Percentiles rank a stretch among this genome's conserved stretches.
These are phyloP conservation scores for Macrostomum lignano DNA, from an alignment of 1,140 invertebrate species.

Conservation along the genomic window DNA sequence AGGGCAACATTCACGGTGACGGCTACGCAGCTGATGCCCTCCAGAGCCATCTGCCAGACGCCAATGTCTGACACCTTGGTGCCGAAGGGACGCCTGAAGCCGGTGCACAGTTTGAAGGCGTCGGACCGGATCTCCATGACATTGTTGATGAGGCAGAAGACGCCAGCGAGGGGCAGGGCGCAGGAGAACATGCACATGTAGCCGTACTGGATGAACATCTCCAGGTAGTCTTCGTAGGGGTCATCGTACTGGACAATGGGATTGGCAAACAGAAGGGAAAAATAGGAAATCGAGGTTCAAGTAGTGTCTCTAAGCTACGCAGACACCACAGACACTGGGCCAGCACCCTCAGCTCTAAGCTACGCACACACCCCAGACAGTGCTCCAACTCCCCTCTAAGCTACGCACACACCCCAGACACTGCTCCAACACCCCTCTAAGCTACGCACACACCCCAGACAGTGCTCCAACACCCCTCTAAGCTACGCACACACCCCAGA, in stretches of 20 bases:
- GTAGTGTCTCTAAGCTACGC: too few relatives aligned
- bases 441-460: too few relatives aligned
- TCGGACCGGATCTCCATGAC: slow-evolving; percentile 50
- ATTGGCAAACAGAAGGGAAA: too few relatives aligned
- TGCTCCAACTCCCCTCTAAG: too few relatives aligned
- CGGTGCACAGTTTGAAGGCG: slow-evolving; percentile 49
- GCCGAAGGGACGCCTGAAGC: slow-evolving; percentile 59
- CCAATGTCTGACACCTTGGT: slow-evolving; percentile 68
- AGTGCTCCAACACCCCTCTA: too few relatives aligned
- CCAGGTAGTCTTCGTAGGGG: slow-evolving; percentile 78
- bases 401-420: too few relatives aligned
- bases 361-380: too few relatives aligned
- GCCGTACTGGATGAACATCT: slow-evolving; percentile 68
- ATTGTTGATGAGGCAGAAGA: slow-evolving; percentile 55
- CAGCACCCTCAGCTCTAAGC: too few relatives aligned
- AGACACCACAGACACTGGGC: too few relatives aligned
- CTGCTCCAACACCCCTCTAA: too few relatives aligned
- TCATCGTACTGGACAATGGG: slow-evolving; percentile 38
- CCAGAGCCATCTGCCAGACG: slow-evolving; percentile 81
- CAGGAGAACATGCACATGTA: slow-evolving; percentile 56
- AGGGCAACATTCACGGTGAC: slow-evolving; percentile 76
- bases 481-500: too few relatives aligned
- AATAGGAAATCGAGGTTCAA: too few relatives aligned
- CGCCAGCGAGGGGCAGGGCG: slow-evolving; percentile 49
- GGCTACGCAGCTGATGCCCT: slow-evolving; percentile 63